Evolutionary conservation across 1,140 invertebrate species (phyloP), one percentile per base, ranked within the genome.

Genomic region (Drosophila ironensis): DNA sequence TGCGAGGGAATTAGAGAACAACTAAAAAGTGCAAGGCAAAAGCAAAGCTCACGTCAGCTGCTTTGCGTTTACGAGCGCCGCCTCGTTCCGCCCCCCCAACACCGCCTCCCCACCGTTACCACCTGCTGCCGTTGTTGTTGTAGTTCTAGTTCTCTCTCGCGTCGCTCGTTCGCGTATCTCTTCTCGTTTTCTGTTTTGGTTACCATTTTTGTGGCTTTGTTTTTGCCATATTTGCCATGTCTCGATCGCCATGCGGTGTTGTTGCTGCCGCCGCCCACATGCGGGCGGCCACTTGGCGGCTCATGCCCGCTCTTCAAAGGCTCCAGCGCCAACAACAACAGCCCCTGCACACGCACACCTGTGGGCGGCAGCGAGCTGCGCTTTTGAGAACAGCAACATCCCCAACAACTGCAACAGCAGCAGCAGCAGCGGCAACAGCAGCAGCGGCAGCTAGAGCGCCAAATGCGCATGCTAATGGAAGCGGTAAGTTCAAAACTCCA

Each of bases 1-100:
- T 82, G 72, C 80, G 67, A 75, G 57, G 61, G 44, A 67, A 44
- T 52, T 54, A 67, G 53, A 66, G 56, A 74, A 74, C 75, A 80
- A 84, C 66, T 67, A 86, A 86, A 86, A 86, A 86, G 61, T 86
- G 80, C 81, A 86, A 72, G 80, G 12, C 53, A 60, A 61, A 61
- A 59, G 46, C 35, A 61, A 56, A 38, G 28, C 17, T 57, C 51
- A 50, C 72, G 57, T 73, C 78, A 82, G 78, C 78, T 82, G 78
- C 69, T 81, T 59, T 33, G 14, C 30, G 30, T 33, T 33, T 33
- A 33, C 25, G n/a, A n/a, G n/a, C 8, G 38, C 45, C 38, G 37
- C 44, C 42, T 17, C 20, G 20, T 37, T 37, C 2, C 19, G 17
- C 20, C 11, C 4, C 11, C 1, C 9, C 7, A 11, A 17, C 35